Evolutionary conservation across 2,113 vertebrate genomes (phyloP).

Genomic region (Phocoena sinus): DNA sequence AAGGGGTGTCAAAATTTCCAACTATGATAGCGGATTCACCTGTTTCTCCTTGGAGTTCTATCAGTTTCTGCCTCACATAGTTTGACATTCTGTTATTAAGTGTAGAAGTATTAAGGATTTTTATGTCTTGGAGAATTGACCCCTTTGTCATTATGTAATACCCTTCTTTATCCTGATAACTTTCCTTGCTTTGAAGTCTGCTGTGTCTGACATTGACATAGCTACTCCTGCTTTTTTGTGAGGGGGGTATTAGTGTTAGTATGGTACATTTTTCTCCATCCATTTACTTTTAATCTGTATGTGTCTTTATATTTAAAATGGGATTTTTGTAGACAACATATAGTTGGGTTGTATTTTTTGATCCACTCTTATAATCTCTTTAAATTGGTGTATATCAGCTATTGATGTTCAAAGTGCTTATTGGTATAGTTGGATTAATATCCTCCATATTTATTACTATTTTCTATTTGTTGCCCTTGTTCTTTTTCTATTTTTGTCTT

Average conservation of each 20-base stretch:
- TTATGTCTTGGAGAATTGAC: not conserved
- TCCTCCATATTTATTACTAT: not conserved
- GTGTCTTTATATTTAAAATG: not conserved
- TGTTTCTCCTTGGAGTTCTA: not conserved
- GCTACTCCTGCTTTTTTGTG: not conserved
- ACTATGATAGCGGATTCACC: not conserved
- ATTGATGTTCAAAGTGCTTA: not conserved
- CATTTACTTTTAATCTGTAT: not conserved
- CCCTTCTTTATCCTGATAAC: not conserved
- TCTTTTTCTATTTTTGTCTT: not conserved
- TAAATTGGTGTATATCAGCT: not conserved
- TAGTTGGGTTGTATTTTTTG: not conserved
- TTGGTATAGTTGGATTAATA: not conserved
- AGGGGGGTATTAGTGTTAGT: not conserved
- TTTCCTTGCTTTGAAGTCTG: not conserved
- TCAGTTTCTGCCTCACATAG: not conserved
- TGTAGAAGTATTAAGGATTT: not conserved
- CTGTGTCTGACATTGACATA: not conserved
- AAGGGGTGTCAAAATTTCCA: not conserved
- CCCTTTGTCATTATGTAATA: not conserved
- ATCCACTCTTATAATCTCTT: not conserved
- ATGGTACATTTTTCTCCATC: not conserved
- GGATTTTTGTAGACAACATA: not conserved
- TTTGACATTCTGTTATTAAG: not conserved
- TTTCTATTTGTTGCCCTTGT: not conserved